These are phyloP conservation scores for Oxytorus armatus DNA, from an alignment of 2,888 invertebrate species.

Conservation along the genomic window DNA sequence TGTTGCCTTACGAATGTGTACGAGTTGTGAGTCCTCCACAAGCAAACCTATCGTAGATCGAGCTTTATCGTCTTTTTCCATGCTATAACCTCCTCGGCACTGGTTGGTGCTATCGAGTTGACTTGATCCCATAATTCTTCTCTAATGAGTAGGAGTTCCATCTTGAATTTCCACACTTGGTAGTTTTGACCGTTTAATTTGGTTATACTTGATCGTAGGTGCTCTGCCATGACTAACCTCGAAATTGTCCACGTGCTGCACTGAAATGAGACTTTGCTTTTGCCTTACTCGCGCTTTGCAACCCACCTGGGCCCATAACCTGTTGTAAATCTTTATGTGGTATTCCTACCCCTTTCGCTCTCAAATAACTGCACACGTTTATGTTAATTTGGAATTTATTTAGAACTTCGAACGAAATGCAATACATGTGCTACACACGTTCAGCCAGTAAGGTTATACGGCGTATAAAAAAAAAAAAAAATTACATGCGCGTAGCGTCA, in stretches of 20 bases:
- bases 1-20: too few relatives aligned
- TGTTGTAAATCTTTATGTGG: neutral
- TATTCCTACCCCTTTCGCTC: too few relatives aligned
- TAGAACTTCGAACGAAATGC: too few relatives aligned
- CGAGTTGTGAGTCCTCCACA: too few relatives aligned
- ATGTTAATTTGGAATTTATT: too few relatives aligned
- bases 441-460: too few relatives aligned
- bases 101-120: neutral
- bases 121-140: neutral
- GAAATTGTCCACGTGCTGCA: too few relatives aligned
- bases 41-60: conserved; percentile 22
- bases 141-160: neutral
- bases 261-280: neutral
- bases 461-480: too few relatives aligned
- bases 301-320: neutral
- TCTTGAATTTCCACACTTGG: neutral
- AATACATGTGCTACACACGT: too few relatives aligned
- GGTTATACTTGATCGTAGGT: neutral
- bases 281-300: neutral
- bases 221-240: neutral
- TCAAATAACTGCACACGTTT: too few relatives aligned
- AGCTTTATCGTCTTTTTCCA: neutral
- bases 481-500: too few relatives aligned
- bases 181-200: neutral
- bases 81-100: neutral